Conservation (phyloP, 2,888 invertebrate species). For the Spilosoma lubricipeda region DNA sequence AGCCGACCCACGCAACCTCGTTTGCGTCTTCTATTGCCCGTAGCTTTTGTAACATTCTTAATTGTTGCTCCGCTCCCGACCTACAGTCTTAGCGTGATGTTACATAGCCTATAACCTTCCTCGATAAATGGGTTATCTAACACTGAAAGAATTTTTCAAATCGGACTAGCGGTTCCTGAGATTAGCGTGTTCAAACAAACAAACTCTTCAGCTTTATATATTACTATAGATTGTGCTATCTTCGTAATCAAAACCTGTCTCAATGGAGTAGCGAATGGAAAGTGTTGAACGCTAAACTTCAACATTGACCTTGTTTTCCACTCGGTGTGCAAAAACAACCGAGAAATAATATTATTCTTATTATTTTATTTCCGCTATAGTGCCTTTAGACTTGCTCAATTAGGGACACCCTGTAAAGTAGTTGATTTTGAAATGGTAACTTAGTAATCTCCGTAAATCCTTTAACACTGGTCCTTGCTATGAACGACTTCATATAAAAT, state of each 20-base stretch:
- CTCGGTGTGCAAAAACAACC: slow-evolving; percentile 44
- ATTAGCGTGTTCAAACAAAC: too few relatives aligned
- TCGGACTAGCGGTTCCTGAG: too few relatives aligned
- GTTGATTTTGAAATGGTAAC: neutral
- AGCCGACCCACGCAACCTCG: too few relatives aligned
- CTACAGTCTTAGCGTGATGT: too few relatives aligned
- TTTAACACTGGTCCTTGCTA: neutral
- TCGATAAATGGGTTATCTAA: too few relatives aligned
- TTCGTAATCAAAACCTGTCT: slow-evolving; percentile 54
- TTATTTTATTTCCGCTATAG: slow-evolving; percentile 46
- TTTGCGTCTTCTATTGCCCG: too few relatives aligned
- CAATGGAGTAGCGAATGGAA: slow-evolving; percentile 60
- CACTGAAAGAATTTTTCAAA: too few relatives aligned
- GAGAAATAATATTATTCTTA: slow-evolving; percentile 43
- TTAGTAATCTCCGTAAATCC: neutral
- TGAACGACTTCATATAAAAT: neutral
- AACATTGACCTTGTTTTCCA: slow-evolving; percentile 67
- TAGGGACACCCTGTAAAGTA: slow-evolving; percentile 12
- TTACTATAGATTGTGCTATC: too few relatives aligned
- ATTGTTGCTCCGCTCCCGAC: too few relatives aligned
- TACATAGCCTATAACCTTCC: too few relatives aligned
- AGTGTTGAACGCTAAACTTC: slow-evolving; percentile 69
- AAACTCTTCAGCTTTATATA: too few relatives aligned
- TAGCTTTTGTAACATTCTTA: too few relatives aligned
- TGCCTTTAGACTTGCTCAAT: slow-evolving; percentile 32